phyloP scores from a whole-genome alignment of 2,113 vertebrate species.

The Varanus komodoensis region DNA sequence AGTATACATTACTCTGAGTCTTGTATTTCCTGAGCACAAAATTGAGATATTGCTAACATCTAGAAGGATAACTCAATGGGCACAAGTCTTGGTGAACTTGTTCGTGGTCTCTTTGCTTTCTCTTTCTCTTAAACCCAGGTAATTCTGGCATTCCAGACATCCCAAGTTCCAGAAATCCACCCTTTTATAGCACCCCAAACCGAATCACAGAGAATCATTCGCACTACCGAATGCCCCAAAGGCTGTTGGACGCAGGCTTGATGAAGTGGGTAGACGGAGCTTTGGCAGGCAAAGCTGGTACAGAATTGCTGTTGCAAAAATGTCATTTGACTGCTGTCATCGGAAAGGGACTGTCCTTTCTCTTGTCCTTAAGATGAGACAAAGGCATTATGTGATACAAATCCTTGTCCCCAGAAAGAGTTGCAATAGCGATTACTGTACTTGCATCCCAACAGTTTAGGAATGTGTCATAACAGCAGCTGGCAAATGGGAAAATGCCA shows the following conservation, averaged over 20 bases:
- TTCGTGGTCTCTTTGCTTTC: background rate
- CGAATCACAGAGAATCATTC: background rate
- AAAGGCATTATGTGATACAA: slow-evolving; percentile 25
- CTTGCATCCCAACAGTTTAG: slow-evolving; percentile 36
- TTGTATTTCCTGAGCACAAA: background rate
- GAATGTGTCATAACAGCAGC: slow-evolving; percentile 37
- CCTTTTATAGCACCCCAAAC: too few species aligned
- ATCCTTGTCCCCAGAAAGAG: slow-evolving; percentile 11
- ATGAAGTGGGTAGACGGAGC: background rate
- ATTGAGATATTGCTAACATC: background rate
- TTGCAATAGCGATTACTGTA: slow-evolving; percentile 29
- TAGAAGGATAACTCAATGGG: background rate
- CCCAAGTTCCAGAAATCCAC: background rate
- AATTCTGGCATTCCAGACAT: background rate
- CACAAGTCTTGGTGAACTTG: background rate
- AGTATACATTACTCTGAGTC: background rate
- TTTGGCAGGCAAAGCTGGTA: background rate
- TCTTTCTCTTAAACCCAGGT: background rate
- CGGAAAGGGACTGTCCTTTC: background rate
- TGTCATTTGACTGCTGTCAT: rapidly evolving
- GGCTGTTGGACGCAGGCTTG: background rate
- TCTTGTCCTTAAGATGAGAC: slow-evolving; percentile 30
- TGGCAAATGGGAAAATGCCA: slow-evolving; percentile 47
- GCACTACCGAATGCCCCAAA: background rate
- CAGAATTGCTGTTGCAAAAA: slow-evolving; percentile 13